Evolutionary conservation across 2,888 invertebrate genomes (phyloP), one percentile per base, ranked within the genome.

Genomic region (Nephrotoma flavescens): DNA sequence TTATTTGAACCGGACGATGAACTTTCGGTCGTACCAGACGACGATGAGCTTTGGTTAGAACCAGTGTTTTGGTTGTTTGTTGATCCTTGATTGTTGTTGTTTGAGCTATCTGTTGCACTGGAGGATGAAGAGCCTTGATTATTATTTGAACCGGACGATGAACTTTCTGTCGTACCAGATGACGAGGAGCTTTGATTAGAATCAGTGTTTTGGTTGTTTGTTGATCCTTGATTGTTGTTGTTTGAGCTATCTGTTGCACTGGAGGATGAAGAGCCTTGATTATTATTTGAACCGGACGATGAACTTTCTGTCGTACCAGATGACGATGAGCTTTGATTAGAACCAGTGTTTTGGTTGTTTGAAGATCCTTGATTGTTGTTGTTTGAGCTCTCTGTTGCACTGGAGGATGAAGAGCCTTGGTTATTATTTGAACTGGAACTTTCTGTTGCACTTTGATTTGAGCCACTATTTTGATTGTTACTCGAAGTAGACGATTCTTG

Each of bases 51-150:
- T 19, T 19, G 19, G 1, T 19, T 19, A 1, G 19, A 19, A 19
- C 19, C 19, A 19, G 19, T 19, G 19, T 19, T 19, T 19, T 19
- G 19, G 19, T 19, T 19, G 19, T 19, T 19, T 19, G 19, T 19
- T 19, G 19, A 19, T 19, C 19, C 19, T 19, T 19, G 19, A 19
- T 19, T 19, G 31, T 31, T 31, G 31, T 31, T 31, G 31, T 31
- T 31, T 31, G 31, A 31, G 31, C 31, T 3, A 0, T 42, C 31
- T 42, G 85, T 31, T 31, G 31, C 31, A 31, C 31, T 31, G 31
- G 31, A 31, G 31, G 31, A 31, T 88, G 11, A 85, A 6, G 89
- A 89, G 0, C 88, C 86, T 87, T 89, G 88, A 2, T 87, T 87
- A 87, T 83, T 87, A 2, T 87, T 87, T 12, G 83, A 83, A 83